phyloP scores from a whole-genome alignment of 2,113 vertebrate species.

The Paracanthobrama guichenoti region DNA sequence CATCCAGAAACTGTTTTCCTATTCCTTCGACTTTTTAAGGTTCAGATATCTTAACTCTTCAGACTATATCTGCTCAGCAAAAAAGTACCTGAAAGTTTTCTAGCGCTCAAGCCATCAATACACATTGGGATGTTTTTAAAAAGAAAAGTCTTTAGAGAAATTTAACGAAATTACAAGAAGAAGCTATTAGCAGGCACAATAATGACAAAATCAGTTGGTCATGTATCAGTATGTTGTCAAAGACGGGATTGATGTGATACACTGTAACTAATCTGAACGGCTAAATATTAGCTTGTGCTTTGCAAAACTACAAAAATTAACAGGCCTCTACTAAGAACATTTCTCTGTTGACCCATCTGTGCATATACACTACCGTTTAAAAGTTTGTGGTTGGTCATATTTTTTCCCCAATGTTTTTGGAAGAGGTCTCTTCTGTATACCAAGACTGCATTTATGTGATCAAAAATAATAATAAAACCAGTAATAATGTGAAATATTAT shows the following conservation, averaged over 20 bases:
- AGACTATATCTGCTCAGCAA: conserved; percentile 11
- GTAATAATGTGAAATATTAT: neutral
- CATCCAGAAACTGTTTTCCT: neutral
- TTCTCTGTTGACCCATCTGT: neutral
- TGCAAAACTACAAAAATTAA: neutral
- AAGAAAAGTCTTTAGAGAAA: neutral
- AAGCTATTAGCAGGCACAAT: neutral
- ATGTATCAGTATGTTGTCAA: neutral
- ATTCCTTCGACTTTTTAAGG: neutral
- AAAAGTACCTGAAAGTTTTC: neutral
- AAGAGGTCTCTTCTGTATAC: neutral
- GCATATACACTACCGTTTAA: neutral
- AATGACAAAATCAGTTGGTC: neutral
- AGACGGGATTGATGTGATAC: neutral
- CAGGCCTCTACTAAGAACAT: neutral
- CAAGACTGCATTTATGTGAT: neutral
- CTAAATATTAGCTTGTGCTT: neutral
- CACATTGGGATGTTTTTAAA: neutral
- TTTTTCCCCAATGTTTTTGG: too few relatives aligned
- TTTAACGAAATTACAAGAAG: neutral
- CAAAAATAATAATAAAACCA: neutral
- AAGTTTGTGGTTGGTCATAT: neutral
- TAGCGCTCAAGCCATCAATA: neutral
- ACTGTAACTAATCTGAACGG: neutral
- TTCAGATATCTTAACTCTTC: conserved; percentile 8